Evolutionary conservation across 2,113 vertebrate genomes (phyloP), one percentile per base, ranked within the genome.

Genomic region (Hippocampus abdominalis): DNA sequence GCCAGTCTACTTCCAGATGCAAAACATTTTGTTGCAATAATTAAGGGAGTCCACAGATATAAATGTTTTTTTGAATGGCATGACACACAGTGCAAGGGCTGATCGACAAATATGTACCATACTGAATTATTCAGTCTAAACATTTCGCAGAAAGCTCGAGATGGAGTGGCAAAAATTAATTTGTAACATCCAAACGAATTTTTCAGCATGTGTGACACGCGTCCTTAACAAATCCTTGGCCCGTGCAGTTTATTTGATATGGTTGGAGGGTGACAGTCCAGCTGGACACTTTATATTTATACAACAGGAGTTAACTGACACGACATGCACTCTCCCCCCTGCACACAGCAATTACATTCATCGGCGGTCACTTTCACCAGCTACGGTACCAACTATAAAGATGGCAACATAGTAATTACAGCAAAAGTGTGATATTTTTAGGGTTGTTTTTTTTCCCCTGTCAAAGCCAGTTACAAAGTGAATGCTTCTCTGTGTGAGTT

Each of bases 341-440:
- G 77, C 81, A 89, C 87, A 90, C 88, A 89, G 85, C 88, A 91
- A 92, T 92, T 92, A 90, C 82, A 86, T 87, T 90, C 87, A 90
- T 81, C 84, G 86, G 86, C 66, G 87, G 90, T 85, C 84, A 77
- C 83, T 86, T 85, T 81, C 80, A 87, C 89, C 83, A 89, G 85
- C 89, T 89, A 87, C 79, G 79, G 88, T 80, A 86, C 83, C 78
- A 64, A 90, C 88, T 91, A 87, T 89, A 91, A 90, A 90, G 88
- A 89, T 77, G 83, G 84, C 81, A 89, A 89, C 74, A 21, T 80
- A 80, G 89, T 77, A 91, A 92, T 91, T 91, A 91, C 89, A 81
- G 86, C 86, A 84, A 72, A 77, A 88, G 88, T 89, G 89, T 88
- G 90, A 90, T 92, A 91, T 92, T 91, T 92, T 91, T 91, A 90